phyloP scores from a whole-genome alignment of 2,888 invertebrate species.

The Chrysopilus asiliformis region DNA sequence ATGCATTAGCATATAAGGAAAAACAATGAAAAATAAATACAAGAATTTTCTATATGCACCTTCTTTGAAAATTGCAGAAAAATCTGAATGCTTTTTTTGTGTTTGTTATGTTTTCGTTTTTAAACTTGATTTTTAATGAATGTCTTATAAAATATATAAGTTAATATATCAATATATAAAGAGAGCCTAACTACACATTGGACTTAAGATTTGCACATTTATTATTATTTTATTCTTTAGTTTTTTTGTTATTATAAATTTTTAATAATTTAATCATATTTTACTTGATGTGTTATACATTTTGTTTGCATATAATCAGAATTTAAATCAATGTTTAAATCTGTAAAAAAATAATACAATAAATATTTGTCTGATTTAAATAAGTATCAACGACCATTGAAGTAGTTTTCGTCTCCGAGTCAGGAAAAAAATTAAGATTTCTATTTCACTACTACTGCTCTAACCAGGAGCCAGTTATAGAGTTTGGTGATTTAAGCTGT shows the following conservation, averaged over 20 bases:
- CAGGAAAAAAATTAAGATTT: too few species aligned
- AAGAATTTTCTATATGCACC: constrained; percentile 4
- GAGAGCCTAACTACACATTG: constrained; percentile 14
- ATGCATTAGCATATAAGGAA: too few species aligned
- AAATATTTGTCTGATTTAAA: too few species aligned
- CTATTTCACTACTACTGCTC: constrained; percentile 55
- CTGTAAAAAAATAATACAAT: too few species aligned
- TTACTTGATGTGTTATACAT: too few species aligned
- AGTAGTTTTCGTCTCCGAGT: too few species aligned
- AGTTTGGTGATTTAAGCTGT: constrained; percentile 55
- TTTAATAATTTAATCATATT: not conserved
- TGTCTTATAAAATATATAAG: constrained; percentile 6
- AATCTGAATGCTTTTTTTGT: not conserved
- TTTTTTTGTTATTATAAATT: not conserved
- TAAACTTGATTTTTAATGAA: not conserved
- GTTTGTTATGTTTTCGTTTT: not conserved
- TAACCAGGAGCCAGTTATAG: constrained; percentile 65
- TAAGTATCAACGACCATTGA: too few species aligned
- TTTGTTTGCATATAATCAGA: too few species aligned
- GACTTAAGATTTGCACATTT: constrained; percentile 11
- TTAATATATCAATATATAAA: constrained; percentile 13
- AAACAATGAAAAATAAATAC: constrained; percentile 1
- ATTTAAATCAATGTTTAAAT: too few species aligned
- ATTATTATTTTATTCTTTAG: constrained; percentile 4
- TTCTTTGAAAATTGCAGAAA: too few species aligned